Percentiles rank a stretch among this genome's conserved stretches.
phyloP scores from a whole-genome alignment of 1,140 invertebrate genomes.

The Pemphigus obesinymphae region DNA sequence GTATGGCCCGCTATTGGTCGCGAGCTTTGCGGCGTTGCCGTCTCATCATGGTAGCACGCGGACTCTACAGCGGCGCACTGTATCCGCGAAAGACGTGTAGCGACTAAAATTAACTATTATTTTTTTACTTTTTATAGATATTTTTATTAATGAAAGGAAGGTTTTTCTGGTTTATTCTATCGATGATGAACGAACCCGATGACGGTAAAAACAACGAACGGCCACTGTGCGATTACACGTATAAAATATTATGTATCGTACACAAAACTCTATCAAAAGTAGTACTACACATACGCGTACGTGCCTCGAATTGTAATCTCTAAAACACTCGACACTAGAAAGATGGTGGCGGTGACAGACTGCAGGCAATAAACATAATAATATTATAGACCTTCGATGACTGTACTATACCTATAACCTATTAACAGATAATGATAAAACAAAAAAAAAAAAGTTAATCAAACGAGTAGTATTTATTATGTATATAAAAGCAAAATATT shows the following conservation, averaged over 20 bases:
- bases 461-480: too few relatives aligned
- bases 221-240: not conserved
- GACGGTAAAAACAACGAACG: not conserved
- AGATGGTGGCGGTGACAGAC: not conserved
- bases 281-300: too few relatives aligned
- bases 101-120: too few relatives aligned
- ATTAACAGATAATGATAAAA: not conserved
- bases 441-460: too few relatives aligned
- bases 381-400: not conserved
- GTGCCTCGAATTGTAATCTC: not conserved
- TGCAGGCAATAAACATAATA: not conserved
- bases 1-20: not conserved
- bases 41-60: not conserved
- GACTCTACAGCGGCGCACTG: not conserved
- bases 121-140: too few relatives aligned
- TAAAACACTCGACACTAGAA: not conserved
- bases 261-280: not conserved
- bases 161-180: too few relatives aligned
- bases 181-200: too few relatives aligned
- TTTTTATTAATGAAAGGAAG: too few relatives aligned
- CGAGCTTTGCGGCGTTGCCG: conserved; percentile 3
- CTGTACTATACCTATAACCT: not conserved
- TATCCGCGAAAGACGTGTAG: too few relatives aligned
- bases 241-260: not conserved
- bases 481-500: too few relatives aligned